Evolutionary conservation across 2,888 invertebrate species (phyloP), one percentile per base, ranked within the genome.

Genomic region (Drosophila vallismaia): DNA sequence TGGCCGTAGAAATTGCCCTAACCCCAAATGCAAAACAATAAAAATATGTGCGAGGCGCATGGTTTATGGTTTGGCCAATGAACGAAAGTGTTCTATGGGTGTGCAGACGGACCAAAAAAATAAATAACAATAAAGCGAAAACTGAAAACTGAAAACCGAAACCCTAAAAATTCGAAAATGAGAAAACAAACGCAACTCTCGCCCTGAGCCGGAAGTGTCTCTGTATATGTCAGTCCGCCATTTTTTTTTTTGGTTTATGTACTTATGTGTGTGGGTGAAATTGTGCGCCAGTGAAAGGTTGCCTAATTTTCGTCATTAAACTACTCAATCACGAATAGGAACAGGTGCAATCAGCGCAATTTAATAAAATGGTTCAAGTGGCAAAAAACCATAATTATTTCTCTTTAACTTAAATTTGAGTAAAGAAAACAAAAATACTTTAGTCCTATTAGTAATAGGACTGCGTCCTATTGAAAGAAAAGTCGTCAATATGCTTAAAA

Each of bases 211-310:
- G 59, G 60, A 51, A 60, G 59, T 54, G 52, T 44, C 44, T 9
- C 31, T 40, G 45, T 44, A 10, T 36, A 49, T 29, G 53, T 26
- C 26, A 12, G 14, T 14, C 44, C 8, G 42, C 14, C 19, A 42
- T 14, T 9, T 14, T 19, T 19, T 12, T 40, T 7, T 12, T 4
- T 36, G n/a, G n/a, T n/a, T n/a, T n/a, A n/a, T n/a, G n/a, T 36
- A 1, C 12, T 38, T 57, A 12, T 60, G 36, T 29, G 42, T 68
- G 77, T 68, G 75, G 82, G 85, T 84, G 82, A 85, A 82, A 82
- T 74, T 75, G 71, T 71, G 68, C 7, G 59, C 66, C 53, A 79
- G 82, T 84, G 85, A 82, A 82, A 82, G 82, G 82, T 81, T 74
- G 77, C 64, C 74, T 75, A 79, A 78, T 76, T 79, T 72, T 55